A percentile compares a stretch with the other conserved stretches of the same genome.
These are phyloP conservation scores for Dicycla oo DNA, from an alignment of 2,888 invertebrate species.

Conservation along the genomic window DNA sequence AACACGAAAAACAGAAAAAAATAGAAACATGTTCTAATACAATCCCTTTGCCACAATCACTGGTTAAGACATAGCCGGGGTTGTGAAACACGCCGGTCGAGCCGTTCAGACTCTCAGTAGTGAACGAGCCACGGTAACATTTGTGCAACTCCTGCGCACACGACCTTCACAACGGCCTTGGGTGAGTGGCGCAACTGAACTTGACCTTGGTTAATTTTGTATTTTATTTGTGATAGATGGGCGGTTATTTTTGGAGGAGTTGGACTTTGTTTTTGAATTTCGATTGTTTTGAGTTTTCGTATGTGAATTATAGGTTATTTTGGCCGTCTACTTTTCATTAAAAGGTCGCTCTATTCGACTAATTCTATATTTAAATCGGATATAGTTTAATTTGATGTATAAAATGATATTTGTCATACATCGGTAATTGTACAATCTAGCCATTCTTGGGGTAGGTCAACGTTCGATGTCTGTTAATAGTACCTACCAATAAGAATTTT, in stretches of 20 bases:
- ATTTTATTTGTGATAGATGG: constrained; percentile 32
- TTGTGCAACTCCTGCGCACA: constrained; percentile 80
- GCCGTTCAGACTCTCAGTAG: constrained; percentile 81
- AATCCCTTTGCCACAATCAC: constrained; percentile 82
- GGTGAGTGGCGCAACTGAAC: constrained; percentile 82
- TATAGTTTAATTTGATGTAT: background rate
- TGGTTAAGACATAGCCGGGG: constrained; percentile 84
- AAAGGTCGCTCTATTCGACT: background rate
- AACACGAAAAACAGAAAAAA: constrained; percentile 40
- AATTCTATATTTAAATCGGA: background rate
- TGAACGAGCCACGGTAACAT: constrained; percentile 79
- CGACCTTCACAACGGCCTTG: constrained; percentile 81
- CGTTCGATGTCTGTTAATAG: background rate
- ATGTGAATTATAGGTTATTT: background rate
- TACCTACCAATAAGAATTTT: background rate
- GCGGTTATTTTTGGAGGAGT: background rate
- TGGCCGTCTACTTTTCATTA: no score
- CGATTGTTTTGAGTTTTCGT: background rate
- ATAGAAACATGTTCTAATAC: constrained; percentile 65
- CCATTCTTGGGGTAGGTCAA: constrained; percentile 11
- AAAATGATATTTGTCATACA: background rate
- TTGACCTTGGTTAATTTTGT: constrained; percentile 74
- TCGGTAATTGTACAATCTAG: background rate
- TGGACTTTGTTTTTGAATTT: constrained; percentile 8
- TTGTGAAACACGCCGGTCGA: constrained; percentile 81